Base-by-base conservation (phyloP, 2,113 vertebrate genomes). In the Dendrocopos noguchii region DNA sequence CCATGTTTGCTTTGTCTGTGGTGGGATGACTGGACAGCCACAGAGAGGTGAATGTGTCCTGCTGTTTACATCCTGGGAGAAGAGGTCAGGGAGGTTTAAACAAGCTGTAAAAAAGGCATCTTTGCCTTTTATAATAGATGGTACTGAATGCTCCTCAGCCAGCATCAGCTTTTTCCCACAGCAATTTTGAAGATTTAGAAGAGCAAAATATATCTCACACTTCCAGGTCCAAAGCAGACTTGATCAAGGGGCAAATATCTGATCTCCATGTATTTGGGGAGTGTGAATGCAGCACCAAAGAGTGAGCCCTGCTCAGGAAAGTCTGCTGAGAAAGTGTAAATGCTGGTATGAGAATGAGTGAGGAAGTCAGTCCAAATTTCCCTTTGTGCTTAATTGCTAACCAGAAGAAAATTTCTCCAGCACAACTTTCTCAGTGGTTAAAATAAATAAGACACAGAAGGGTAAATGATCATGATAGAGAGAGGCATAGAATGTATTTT, bases 401-500 rank as follows among this genome's bases (percentile, higher is more conserved):
- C 95, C 84, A 92, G 75, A 94, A 97, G 66, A 88, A 97, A 94
- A 97, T 71, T 96, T 93, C 82, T 90, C 74, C 90, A 84, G 72
- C 46, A 88, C 53, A 93, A 81, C 97, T 97, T 97, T 97, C 95
- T 96, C 90, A 57, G 92, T 79, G 55, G 89, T 90, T 97, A 95
- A 79, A 94, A 93, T 84, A 82, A 94, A 96, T 77, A 97, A 95
- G 67, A 95, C 8, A 36, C 88, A 95, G 80, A 80, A 91, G 76
- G 27, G 46, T 71, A 90, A 82, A 59, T 36, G 56, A 95, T 90
- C 63, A 2, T 59, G 82, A 80, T 46, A 90, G 25, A n/a, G 46
- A 93, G 60, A 90, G 59, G 52, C 84, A 95, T 88, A 90, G 88
- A 74, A 89, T 77, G 15, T 65, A 64, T 55, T 95, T 44, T 60